phyloP scores from a whole-genome alignment of 2,113 vertebrate species.

The Tachuris rubrigastra region DNA sequence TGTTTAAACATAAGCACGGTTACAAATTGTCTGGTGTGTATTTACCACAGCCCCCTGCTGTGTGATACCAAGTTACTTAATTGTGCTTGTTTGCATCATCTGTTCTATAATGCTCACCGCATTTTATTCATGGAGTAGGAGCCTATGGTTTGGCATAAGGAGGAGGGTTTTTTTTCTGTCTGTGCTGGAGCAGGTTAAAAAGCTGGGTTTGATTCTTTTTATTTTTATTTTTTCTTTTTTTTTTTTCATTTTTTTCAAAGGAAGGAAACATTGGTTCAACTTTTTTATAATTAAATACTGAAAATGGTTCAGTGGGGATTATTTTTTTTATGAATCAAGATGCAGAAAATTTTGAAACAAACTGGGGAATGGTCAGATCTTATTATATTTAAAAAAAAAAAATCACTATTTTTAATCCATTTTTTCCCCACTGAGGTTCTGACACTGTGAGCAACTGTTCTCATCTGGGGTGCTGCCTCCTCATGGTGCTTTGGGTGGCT shows the following conservation, averaged over 20 bases:
- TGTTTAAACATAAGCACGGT: slow-evolving; percentile 3
- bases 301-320: neutral
- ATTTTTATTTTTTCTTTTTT: too few species aligned
- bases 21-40: slow-evolving; percentile 52
- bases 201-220: neutral
- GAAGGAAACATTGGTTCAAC: accelerated
- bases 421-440: neutral
- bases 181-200: neutral
- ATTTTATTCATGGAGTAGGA: neutral
- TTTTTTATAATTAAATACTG: neutral
- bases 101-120: neutral
- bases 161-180: neutral
- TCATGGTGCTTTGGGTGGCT: neutral
- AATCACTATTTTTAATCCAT: neutral
- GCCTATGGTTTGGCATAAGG: neutral
- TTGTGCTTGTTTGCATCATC: slow-evolving; percentile 58
- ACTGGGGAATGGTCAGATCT: neutral
- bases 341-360: neutral
- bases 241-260: neutral
- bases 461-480: neutral
- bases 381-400: neutral
- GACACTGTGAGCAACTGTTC: neutral
- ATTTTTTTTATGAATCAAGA: neutral
- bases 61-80: slow-evolving; percentile 20
- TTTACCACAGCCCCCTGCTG: slow-evolving; percentile 44